Conservation (phyloP, 2,797 vertebrate genomes). For the Myotis planiceps region DNA sequence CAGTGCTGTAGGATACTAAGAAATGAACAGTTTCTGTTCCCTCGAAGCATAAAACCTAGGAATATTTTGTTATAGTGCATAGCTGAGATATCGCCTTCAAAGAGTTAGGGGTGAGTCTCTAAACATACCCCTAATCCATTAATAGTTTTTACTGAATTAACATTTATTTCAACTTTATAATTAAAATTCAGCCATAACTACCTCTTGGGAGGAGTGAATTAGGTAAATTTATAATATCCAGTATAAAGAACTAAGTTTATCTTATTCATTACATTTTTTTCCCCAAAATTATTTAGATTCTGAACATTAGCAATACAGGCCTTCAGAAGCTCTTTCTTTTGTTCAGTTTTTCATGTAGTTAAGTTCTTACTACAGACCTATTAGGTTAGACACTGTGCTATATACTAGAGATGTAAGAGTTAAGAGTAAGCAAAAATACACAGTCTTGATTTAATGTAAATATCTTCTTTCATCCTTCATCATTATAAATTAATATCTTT, state of each 20-base stretch:
- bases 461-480: neutral
- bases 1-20: neutral
- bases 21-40: neutral
- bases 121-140: neutral
- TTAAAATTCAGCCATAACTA: neutral
- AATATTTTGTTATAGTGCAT: neutral
- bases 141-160: slow-evolving; percentile 16
- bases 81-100: neutral
- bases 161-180: neutral
- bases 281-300: neutral
- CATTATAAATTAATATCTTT: neutral
- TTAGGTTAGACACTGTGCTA: neutral
- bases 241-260: neutral
- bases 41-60: neutral
- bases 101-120: neutral
- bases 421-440: neutral
- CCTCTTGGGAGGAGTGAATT: neutral
- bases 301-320: neutral
- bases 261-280: neutral
- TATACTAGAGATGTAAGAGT: neutral
- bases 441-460: neutral
- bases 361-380: neutral
- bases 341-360: neutral
- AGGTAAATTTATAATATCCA: neutral
- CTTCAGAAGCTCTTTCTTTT: neutral